These are phyloP conservation scores for Falco cherrug DNA, from an alignment of 2,797 vertebrate genomes.

Conservation along the genomic window DNA sequence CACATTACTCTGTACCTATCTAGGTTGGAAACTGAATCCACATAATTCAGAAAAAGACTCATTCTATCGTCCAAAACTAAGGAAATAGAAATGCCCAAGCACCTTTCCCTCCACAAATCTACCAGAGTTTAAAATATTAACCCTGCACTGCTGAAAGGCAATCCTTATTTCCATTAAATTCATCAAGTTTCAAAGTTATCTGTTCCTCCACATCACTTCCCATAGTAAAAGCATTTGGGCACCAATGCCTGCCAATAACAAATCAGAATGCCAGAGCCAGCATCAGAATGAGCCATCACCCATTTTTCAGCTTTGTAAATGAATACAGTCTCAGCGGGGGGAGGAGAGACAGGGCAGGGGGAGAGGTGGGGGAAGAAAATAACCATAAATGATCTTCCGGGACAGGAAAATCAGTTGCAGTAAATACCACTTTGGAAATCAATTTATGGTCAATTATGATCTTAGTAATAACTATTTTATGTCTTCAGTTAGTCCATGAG, in stretches of 20 bases:
- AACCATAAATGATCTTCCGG: neutral
- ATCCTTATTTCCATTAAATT: neutral
- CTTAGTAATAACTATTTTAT: constrained; percentile 3
- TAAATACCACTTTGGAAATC: constrained; percentile 49
- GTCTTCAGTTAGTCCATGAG: neutral
- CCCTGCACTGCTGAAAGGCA: neutral
- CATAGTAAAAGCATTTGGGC: neutral
- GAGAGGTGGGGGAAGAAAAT: neutral
- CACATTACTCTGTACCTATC: neutral
- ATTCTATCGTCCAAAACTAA: neutral
- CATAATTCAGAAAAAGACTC: neutral
- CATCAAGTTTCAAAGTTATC: neutral
- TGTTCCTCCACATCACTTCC: neutral
- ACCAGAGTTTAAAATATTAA: neutral
- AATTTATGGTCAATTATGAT: constrained; percentile 33
- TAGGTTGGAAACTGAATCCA: neutral
- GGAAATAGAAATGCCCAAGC: neutral
- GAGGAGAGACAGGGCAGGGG: neutral
- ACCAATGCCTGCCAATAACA: neutral
- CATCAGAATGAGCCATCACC: neutral
- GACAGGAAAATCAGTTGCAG: constrained; percentile 33
- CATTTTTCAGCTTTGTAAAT: constrained; percentile 9
- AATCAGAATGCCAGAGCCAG: neutral
- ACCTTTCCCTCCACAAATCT: neutral
- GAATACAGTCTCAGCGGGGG: neutral